Evolutionary conservation across 1,140 invertebrate genomes (phyloP).

Genomic region (Trichonephila clavipes): DNA sequence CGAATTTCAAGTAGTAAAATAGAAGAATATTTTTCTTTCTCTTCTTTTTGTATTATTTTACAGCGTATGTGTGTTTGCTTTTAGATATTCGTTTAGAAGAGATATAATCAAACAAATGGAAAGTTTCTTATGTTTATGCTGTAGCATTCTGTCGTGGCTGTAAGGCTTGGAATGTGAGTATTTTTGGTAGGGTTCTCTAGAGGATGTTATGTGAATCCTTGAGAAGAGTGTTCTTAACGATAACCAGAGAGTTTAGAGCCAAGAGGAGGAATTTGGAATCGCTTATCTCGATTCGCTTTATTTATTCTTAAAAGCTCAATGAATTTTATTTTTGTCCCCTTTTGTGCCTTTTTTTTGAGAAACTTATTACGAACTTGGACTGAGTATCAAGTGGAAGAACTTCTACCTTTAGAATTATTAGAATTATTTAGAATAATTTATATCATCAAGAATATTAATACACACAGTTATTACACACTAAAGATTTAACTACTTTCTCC

Average conservation of each 20-base stretch:
- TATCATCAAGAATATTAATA: too few relatives aligned
- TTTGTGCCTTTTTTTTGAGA: neutral
- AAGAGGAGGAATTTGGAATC: neutral
- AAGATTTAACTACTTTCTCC: too few relatives aligned
- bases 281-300: neutral
- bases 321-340: neutral
- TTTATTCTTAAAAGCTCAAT: neutral
- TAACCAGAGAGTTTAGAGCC: neutral
- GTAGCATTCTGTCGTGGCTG: neutral
- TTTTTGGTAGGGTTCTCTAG: neutral
- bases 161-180: neutral
- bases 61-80: neutral
- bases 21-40: neutral
- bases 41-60: neutral
- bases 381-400: too few relatives aligned
- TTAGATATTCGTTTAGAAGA: slow-evolving; percentile 31
- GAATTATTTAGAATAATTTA: too few relatives aligned
- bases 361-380: neutral
- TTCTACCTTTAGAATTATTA: too few relatives aligned
- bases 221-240: slow-evolving; percentile 20
- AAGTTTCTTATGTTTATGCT: slow-evolving; percentile 55
- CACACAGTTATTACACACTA: too few relatives aligned
- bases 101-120: slow-evolving; percentile 72
- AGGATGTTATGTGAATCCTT: neutral
- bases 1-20: slow-evolving; percentile 37